Evolutionary conservation across 1,140 invertebrate genomes (phyloP), one percentile per base, ranked within the genome.

Genomic region (Manduca sexta): DNA sequence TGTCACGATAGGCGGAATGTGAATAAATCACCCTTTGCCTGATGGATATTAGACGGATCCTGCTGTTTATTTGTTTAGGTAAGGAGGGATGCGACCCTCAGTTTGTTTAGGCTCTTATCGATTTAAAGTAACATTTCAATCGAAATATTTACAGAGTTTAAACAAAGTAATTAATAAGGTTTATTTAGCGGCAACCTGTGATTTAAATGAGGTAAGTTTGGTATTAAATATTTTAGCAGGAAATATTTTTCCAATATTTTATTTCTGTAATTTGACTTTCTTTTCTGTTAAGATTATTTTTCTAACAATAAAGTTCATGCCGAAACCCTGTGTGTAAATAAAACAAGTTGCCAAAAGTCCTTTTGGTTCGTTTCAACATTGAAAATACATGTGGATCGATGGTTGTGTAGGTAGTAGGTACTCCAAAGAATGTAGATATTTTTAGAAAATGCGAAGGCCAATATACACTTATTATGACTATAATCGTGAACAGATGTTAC

Each of bases 41-140:
- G 38, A 40, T 18, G 18, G 18, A 40, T 40, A 40, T 18, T 40
- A 40, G 35, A 18, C 16, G 15, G 15, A 39, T 17, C 37, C 15
- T 10, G 8, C 15, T 18, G 16, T 40, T 40, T 40, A 16, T 40
- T 40, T 18, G 38, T 12, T 40, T 17, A 40, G 6, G 38, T 18
- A 40, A 18, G 38, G 17, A 18, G 38, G 16, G 16, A 40, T 15
- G 6, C 10, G 5, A 17, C n/a, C 38, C 38, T 40, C 38, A 18
- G 38, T 40, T 40, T 40, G 38, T 40, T 40, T 40, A 40, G 38
- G 38, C 16, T 11, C 16, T 18, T 40, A 40, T 40, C 15, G 38
- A 40, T 40, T 40, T 40, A 16, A 10, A 40, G 38, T 11, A 12
- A 18, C 38, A 0, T 26, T 26, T 26, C 21, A 26, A 26, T 8